Percentiles rank a stretch among this genome's conserved stretches.
Conservation (phyloP, 2,888 invertebrate species). For the Trachelus stipa region DNA sequence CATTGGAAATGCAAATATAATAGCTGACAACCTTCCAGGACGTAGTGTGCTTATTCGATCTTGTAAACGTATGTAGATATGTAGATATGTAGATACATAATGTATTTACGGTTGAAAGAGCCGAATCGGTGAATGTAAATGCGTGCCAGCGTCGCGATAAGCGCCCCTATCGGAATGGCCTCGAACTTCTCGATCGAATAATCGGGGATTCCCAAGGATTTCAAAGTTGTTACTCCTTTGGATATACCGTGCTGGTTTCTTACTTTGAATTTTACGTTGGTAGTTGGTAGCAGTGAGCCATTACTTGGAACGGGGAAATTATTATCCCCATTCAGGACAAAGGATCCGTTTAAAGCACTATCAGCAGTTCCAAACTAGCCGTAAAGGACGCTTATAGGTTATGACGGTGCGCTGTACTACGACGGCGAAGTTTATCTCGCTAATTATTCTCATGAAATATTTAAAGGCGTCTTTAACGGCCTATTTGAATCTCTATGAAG, state of each 20-base stretch:
- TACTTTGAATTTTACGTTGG: background rate
- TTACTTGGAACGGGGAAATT: background rate
- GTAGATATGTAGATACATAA: too few relatives aligned
- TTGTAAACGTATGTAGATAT: too few relatives aligned
- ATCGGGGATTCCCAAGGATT: too few relatives aligned
- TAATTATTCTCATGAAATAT: constrained; percentile 6
- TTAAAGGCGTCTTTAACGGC: constrained; percentile 3
- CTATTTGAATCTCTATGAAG: background rate
- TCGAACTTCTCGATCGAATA: too few relatives aligned
- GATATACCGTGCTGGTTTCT: too few relatives aligned
- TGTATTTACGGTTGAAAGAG: too few relatives aligned
- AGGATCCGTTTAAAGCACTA: background rate
- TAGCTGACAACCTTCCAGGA: too few relatives aligned
- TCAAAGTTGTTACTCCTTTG: too few relatives aligned
- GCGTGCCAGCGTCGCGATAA: background rate
- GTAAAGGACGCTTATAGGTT: background rate
- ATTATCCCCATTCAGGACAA: background rate
- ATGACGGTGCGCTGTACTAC: background rate
- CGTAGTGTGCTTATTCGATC: too few relatives aligned
- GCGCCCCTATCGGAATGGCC: too few relatives aligned
- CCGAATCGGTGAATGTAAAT: background rate
- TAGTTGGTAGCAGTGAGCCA: background rate
- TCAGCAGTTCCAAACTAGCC: background rate
- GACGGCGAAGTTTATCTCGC: background rate
- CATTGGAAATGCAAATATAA: too few relatives aligned